Conservation (phyloP, 2,113 vertebrate genomes). For the Balaeniceps rex region DNA sequence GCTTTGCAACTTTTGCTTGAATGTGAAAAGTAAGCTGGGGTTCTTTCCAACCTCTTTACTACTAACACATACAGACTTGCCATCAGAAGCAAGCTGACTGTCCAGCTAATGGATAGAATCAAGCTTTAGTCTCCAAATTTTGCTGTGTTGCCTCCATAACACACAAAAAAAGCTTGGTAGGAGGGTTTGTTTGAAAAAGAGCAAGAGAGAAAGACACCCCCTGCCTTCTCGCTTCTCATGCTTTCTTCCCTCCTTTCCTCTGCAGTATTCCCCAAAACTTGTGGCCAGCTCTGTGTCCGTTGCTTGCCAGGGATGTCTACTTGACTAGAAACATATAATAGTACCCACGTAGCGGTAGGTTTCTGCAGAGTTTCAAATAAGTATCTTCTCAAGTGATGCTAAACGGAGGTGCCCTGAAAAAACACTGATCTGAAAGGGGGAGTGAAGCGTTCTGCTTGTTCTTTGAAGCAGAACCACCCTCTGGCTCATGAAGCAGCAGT, state of each 20-base stretch:
- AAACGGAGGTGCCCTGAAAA: not conserved
- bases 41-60: not conserved
- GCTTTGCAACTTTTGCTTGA: not conserved
- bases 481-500: not conserved
- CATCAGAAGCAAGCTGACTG: not conserved
- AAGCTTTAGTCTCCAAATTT: not conserved
- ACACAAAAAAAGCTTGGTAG: not conserved
- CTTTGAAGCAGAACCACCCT: slow-evolving; percentile 36
- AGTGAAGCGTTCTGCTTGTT: not conserved
- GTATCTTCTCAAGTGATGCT: not conserved
- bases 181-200: not conserved
- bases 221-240: not conserved
- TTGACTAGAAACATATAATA: not conserved
- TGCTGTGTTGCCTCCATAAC: not conserved
- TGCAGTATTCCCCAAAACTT: not conserved
- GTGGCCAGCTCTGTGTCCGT: not conserved
- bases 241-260: not conserved
- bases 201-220: not conserved
- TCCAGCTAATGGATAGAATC: not conserved
- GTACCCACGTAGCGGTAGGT: not conserved
- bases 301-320: not conserved
- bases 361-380: not conserved
- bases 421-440: not conserved
- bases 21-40: not conserved
- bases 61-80: not conserved